phyloP scores from a whole-genome alignment of 2,113 vertebrate genomes.

The Paraplagusia blochii region DNA sequence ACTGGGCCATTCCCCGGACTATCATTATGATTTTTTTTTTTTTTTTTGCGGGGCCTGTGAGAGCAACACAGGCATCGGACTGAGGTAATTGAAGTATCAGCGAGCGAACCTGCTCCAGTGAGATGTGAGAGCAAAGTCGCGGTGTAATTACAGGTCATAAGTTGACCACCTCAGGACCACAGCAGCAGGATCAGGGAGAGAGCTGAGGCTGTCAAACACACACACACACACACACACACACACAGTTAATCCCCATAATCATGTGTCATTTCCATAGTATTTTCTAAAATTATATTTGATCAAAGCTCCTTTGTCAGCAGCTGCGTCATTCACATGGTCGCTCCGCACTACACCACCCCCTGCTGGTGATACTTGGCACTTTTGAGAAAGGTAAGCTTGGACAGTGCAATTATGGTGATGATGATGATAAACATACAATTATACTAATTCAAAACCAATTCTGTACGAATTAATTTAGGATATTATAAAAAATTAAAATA shows the following conservation, averaged over 20 bases:
- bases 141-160: conserved; percentile 74
- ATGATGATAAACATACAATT: no score
- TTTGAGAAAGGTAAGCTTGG: neutral
- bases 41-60: conserved; percentile 32
- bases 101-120: conserved; percentile 45
- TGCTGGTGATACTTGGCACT: conserved; percentile 42
- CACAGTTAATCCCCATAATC: neutral
- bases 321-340: conserved; percentile 12
- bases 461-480: no score
- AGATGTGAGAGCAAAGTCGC: conserved; percentile 56
- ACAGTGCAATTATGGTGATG: no score
- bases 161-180: conserved; percentile 63
- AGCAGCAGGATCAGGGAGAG: conserved; percentile 37
- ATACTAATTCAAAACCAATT: no score
- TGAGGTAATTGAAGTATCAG: conserved; percentile 53
- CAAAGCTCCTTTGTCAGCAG: neutral
- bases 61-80: conserved; percentile 40
- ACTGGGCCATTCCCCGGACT: conserved; percentile 21
- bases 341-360: conserved; percentile 62
- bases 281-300: conserved; percentile 11
- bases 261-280: conserved; percentile 3
- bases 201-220: conserved; percentile 51
- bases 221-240: conserved; percentile 20
- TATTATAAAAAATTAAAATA: no score
- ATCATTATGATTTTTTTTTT: conserved; percentile 25